These are phyloP conservation scores for Odobenus rosmarus DNA, from an alignment of 2,113 vertebrate genomes.

Conservation along the genomic window DNA sequence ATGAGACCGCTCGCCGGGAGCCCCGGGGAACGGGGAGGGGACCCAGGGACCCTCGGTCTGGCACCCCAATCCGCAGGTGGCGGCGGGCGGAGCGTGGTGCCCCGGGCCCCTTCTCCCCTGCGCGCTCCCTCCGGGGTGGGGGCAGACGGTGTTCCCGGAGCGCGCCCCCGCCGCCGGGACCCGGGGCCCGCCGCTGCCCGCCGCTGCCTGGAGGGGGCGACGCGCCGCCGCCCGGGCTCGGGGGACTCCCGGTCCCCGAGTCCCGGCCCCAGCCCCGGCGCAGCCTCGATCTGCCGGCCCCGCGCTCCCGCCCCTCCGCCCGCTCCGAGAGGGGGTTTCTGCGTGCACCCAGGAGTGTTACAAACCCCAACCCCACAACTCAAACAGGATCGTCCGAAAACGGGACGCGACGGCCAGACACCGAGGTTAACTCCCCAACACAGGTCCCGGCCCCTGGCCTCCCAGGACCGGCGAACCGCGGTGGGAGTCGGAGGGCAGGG, in stretches of 20 bases:
- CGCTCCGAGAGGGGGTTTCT: not conserved
- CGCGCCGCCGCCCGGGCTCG: not conserved
- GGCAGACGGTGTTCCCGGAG: not conserved
- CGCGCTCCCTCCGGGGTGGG: not conserved
- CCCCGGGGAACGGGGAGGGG: not conserved
- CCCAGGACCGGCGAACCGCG: not conserved
- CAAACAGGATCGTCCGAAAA: not conserved
- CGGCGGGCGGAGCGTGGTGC: not conserved
- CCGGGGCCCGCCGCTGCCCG: not conserved
- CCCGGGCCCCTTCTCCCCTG: not conserved
- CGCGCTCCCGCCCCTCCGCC: not conserved
- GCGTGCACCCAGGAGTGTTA: not conserved
- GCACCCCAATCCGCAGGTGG: conserved; percentile 48
- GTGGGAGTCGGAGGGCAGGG: not conserved
- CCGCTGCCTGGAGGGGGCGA: conserved; percentile 11
- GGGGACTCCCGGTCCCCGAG: not conserved
- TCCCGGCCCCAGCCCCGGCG: not conserved
- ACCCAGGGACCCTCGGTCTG: not conserved
- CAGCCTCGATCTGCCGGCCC: not conserved
- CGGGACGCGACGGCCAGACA: not conserved
- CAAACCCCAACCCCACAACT: too few relatives aligned
- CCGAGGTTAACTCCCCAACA: not conserved
- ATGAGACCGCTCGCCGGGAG: not conserved
- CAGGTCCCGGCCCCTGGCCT: not conserved
- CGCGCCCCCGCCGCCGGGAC: not conserved